These are phyloP conservation scores for Phylloscopus whistleri DNA, from an alignment of 2,113 vertebrate species.

Conservation along the genomic window DNA sequence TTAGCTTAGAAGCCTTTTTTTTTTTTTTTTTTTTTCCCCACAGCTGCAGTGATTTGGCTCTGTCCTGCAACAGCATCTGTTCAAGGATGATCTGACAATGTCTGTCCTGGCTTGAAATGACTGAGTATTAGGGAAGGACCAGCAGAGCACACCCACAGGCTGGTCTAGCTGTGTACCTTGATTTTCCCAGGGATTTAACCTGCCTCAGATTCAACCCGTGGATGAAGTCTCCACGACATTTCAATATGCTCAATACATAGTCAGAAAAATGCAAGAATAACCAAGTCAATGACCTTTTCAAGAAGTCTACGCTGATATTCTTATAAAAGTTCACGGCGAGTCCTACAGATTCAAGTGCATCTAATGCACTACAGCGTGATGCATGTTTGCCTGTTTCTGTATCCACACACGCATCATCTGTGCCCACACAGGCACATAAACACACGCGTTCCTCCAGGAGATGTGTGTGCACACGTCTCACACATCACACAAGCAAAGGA, in stretches of 20 bases:
- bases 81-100: background rate
- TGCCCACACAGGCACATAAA: conserved; percentile 8
- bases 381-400: background rate
- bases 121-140: background rate
- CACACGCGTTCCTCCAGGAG: background rate
- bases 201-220: background rate
- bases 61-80: background rate
- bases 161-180: background rate
- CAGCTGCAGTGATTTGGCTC: background rate
- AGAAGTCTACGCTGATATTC: background rate
- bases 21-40: background rate
- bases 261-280: background rate
- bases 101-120: background rate
- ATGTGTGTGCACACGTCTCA: conserved; percentile 42
- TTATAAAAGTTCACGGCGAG: background rate
- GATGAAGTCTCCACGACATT: background rate
- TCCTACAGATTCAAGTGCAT: background rate
- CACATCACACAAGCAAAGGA: conserved; percentile 1
- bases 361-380: background rate
- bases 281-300: background rate
- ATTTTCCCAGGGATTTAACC: background rate
- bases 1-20: background rate
- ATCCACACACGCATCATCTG: background rate
- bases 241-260: background rate
- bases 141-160: background rate